Percentiles rank a stretch among this genome's conserved stretches.
Evolutionary conservation across 2,888 invertebrate species (phyloP).

Genomic region (Apamea monoglypha): DNA sequence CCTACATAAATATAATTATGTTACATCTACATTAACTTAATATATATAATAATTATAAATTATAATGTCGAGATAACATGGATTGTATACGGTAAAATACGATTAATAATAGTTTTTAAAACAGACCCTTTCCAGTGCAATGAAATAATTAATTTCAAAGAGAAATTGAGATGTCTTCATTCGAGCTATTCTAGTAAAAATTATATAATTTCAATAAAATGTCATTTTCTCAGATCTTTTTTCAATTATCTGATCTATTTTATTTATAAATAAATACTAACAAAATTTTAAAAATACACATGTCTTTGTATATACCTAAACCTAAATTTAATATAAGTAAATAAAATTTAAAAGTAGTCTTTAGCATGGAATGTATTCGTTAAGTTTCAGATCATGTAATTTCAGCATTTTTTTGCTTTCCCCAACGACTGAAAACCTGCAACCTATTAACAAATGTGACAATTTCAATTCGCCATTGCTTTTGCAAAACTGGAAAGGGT

Average conservation of each 20-base stretch:
- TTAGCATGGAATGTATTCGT: conserved; percentile 46
- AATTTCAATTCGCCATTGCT: not conserved
- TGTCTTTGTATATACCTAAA: not conserved
- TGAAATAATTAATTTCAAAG: not conserved
- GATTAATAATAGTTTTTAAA: not conserved
- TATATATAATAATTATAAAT: conserved; percentile 8
- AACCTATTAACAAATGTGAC: not conserved
- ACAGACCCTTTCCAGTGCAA: conserved; percentile 15
- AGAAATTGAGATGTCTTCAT: not conserved
- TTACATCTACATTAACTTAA: conserved; percentile 21
- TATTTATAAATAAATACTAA: too few species aligned
- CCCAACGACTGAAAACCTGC: not conserved
- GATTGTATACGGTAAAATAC: conserved; percentile 16
- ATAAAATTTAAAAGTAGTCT: conserved; percentile 44
- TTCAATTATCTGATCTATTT: not conserved
- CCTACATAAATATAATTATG: conserved; percentile 27
- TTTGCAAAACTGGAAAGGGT: conserved; percentile 20
- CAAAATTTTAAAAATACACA: not conserved
- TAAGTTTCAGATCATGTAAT: conserved; percentile 46
- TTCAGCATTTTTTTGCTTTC: not conserved
- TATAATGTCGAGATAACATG: not conserved
- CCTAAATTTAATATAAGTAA: conserved; percentile 15
- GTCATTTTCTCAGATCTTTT: conserved; percentile 29
- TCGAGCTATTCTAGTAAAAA: conserved; percentile 27
- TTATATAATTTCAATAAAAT: conserved; percentile 14